A percentile compares a stretch with the other conserved stretches of the same genome.
These are phyloP conservation scores for Antennarius striatus DNA, from an alignment of 2,113 vertebrate genomes.

Conservation along the genomic window DNA sequence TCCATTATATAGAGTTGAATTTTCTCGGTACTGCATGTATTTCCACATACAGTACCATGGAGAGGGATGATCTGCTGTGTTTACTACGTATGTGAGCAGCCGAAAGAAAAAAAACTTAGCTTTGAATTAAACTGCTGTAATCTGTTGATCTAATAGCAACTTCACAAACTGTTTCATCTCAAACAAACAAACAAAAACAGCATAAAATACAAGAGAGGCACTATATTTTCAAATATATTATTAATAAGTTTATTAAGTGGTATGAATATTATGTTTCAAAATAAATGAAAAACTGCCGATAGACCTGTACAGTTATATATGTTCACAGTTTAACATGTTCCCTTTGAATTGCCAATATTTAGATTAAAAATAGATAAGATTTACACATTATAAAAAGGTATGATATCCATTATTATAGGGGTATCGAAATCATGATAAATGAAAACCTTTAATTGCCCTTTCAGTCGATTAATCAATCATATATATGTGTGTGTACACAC, in stretches of 20 bases:
- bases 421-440: conserved; percentile 83
- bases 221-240: conserved; percentile 58
- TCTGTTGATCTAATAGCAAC: background rate
- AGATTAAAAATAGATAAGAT: conserved; percentile 81
- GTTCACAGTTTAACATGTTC: conserved; percentile 95
- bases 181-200: background rate
- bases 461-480: conserved; percentile 87
- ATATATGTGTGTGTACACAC: conserved; percentile 52
- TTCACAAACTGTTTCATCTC: background rate
- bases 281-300: conserved; percentile 82
- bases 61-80: too few species aligned
- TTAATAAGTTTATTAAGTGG: conserved; percentile 88
- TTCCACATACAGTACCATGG: too few species aligned
- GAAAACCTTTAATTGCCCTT: conserved; percentile 89
- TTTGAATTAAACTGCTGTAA: background rate
- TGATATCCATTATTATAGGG: conserved; percentile 73
- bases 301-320: conserved; percentile 91
- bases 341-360: conserved; percentile 87
- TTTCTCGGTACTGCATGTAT: too few species aligned
- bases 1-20: too few species aligned
- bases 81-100: too few species aligned
- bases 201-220: conserved; percentile 12
- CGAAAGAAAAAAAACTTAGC: too few species aligned
- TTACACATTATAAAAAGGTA: conserved; percentile 87
- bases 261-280: conserved; percentile 81